Evolutionary conservation across 64 coral and sea anemone species (phyloP), one percentile per base, ranked within the genome.

Genomic region (Pocillopora verrucosa): DNA sequence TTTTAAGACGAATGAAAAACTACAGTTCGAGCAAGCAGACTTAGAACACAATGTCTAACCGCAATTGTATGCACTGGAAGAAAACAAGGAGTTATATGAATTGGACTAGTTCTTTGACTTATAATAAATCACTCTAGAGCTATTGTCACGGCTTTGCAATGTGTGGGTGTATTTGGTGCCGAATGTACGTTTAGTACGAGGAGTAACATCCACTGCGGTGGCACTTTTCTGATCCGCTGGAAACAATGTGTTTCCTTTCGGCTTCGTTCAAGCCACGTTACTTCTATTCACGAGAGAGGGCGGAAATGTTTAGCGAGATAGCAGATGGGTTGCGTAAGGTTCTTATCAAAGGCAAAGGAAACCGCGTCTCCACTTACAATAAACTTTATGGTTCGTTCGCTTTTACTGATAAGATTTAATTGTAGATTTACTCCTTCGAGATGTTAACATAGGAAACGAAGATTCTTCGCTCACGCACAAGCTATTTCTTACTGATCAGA

Each of bases 401-500:
- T 70, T 70, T 70, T 11, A 24, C 67, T 25, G 25, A 45, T 38
- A 17, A 10, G 5, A 16, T 63, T 83, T 20, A 77, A 36, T 68
- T 83, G 61, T 17, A 68, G 63, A 38, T 81, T 36, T 81, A 81
- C 13, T 36, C 79, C 26, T 22, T 79, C 77, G 56, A 79, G n/a
- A 79, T 59, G 22, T 63, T 35, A 35, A 22, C 79, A 36, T 30
- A 80, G 65, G 37, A 64, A 82, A 19, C 2, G 16, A 9, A 58
- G 56, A 59, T 59, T 60, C 80, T 41, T 67, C 11, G 11, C 61
- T 69, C 61, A 45, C 80, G 77, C 77, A 79, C 20, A 36, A 22
- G 12, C 12, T 60, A 20, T 68, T 51, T 69, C 80, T 68, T 41
- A 67, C 45, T 68, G 6, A 67, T 67, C 16, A 1, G 62, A 84